Evolutionary conservation across 2,888 invertebrate species (phyloP), one percentile per base, ranked within the genome.

Genomic region (Tortricodes alternella): DNA sequence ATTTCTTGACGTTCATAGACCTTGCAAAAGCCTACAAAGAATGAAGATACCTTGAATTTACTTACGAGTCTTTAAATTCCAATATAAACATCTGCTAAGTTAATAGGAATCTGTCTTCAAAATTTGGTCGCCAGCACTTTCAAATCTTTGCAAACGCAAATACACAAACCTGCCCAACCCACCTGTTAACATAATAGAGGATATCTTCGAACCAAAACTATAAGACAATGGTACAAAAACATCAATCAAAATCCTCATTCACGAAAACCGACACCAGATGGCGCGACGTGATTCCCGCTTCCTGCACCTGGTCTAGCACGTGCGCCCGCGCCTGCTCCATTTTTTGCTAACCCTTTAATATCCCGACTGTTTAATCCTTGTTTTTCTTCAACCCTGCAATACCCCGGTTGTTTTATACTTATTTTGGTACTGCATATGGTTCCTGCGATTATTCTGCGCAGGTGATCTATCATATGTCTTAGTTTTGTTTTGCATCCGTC

Each of bases 391-490:
- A 46, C 24, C 38, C 43, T 52, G 16, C 38, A 32, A 55, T 32
- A 29, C 3, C 41, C 34, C 32, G 23, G 53, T 58, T 55, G 18
- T 43, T 52, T 51, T 50, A 39, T 39, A 21, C 51, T 60, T 55
- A 44, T 61, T 61, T 62, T 58, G 43, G 55, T 51, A 29, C 15
- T 24, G 59, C 67, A 65, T 52, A 61, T 64, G 65, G 65, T 53
- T 60, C 58, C 60, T 46, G 58, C 11, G 44, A 38, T 61, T 52
- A 41, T 9, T 8, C 4, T 23, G 41, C 29, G 35, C 62, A 60
- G 60, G 60, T 60, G 60, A n/a, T n/a, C n/a, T n/a, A n/a, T n/a
- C n/a, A n/a, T n/a, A 50, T 29, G 29, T 29, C 11, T 11, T n/a
- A 29, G n/a, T n/a, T 8, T 29, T n/a, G 9, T 4, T 29, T 1